A percentile compares a stretch with the other conserved stretches of the same genome.
These are phyloP conservation scores for Melanaphis sacchari DNA, from an alignment of 1,140 invertebrate species.

Conservation along the genomic window DNA sequence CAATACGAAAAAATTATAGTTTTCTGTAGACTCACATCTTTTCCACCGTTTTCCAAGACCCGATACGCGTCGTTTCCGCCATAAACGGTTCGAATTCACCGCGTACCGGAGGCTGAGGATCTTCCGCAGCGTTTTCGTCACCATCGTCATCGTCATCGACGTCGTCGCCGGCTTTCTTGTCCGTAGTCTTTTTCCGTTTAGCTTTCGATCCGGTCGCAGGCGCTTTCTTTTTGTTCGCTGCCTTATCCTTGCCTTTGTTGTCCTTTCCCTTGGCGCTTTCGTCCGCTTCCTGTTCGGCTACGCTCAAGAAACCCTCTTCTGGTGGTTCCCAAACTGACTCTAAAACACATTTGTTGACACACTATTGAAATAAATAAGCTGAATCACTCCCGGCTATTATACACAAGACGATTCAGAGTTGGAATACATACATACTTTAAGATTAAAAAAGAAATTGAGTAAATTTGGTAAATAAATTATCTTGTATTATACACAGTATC, in stretches of 20 bases:
- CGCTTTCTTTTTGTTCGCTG: neutral
- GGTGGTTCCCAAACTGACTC: constrained; percentile 74
- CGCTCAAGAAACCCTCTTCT: constrained; percentile 70
- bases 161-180: neutral
- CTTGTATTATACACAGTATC: neutral
- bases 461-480: neutral
- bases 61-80: constrained; percentile 45
- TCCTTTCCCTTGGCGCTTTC: constrained; percentile 65
- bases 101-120: neutral
- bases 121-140: neutral
- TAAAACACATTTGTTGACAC: constrained; percentile 59
- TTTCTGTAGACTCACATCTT: neutral
- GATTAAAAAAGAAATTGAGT: neutral
- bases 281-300: constrained; percentile 67
- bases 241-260: constrained; percentile 62
- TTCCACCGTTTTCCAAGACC: constrained; percentile 54
- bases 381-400: neutral
- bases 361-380: neutral
- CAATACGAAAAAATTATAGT: neutral
- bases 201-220: neutral
- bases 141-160: neutral
- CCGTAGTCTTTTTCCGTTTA: constrained; percentile 13
- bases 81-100: constrained; percentile 50
- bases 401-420: neutral
- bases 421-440: neutral